phyloP scores from a whole-genome alignment of 2,888 invertebrate genomes.

The Apodemia hepburni region DNA sequence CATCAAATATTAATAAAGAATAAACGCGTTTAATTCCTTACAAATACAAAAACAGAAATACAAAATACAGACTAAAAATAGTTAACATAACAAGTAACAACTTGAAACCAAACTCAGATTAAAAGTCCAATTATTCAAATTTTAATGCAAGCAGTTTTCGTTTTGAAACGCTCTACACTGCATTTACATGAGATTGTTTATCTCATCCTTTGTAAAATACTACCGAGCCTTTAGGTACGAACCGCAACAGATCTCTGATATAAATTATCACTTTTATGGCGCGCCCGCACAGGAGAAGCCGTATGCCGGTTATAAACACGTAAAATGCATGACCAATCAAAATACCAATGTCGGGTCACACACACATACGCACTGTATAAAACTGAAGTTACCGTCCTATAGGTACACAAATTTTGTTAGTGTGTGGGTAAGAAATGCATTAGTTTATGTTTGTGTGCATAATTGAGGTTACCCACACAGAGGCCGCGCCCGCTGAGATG shows the following conservation, averaged over 20 bases:
- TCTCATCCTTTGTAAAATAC: constrained; percentile 28
- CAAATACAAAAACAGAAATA: too few species aligned
- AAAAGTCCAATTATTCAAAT: constrained; percentile 10
- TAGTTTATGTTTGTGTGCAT: constrained; percentile 35
- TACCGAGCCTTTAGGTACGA: constrained; percentile 47
- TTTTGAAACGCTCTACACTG: constrained; percentile 7
- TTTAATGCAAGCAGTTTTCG: constrained; percentile 16
- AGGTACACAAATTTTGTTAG: constrained; percentile 18
- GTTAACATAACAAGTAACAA: too few species aligned
- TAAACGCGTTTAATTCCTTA: too few species aligned
- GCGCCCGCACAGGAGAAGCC: constrained; percentile 58
- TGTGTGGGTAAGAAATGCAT: constrained; percentile 30
- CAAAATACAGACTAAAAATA: too few species aligned
- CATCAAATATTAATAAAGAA: too few species aligned
- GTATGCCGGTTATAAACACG: constrained; percentile 67
- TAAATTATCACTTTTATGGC: constrained; percentile 71
- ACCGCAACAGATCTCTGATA: constrained; percentile 38
- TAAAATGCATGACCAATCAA: constrained; percentile 81
- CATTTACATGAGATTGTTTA: constrained; percentile 32
- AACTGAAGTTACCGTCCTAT: constrained; percentile 22
- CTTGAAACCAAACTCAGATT: neutral
- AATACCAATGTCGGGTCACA: constrained; percentile 74
- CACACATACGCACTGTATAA: constrained; percentile 42
- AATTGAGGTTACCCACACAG: constrained; percentile 49
- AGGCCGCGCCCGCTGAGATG: constrained; percentile 58